These are phyloP conservation scores for Athalia rosae DNA, from an alignment of 2,888 invertebrate species.

Conservation along the genomic window DNA sequence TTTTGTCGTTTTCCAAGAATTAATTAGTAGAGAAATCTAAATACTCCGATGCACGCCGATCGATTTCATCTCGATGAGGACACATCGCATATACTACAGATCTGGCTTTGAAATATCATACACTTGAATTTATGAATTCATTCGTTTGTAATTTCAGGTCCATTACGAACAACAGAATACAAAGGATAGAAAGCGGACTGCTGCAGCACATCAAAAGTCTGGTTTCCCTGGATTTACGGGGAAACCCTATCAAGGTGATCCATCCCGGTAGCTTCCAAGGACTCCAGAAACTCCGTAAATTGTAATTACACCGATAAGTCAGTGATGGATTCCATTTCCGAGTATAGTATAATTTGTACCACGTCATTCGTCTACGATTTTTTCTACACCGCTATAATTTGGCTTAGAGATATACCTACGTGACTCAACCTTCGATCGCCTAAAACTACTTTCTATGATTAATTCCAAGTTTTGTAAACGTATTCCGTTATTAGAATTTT, in stretches of 20 bases:
- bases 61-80: not conserved
- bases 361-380: too few relatives aligned
- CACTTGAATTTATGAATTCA: not conserved
- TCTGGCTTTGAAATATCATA: not conserved
- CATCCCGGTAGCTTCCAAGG: conserved; percentile 71
- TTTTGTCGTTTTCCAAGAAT: too few relatives aligned
- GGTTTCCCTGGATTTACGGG: conserved; percentile 86
- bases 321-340: conserved; percentile 39
- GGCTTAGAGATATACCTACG: too few relatives aligned
- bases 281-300: conserved; percentile 85
- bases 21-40: not conserved
- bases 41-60: not conserved
- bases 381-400: too few relatives aligned
- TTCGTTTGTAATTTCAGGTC: conserved; percentile 76
- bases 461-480: too few relatives aligned
- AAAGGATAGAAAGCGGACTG: conserved; percentile 82
- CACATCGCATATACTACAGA: not conserved
- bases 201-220: conserved; percentile 83
- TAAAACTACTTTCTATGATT: too few relatives aligned
- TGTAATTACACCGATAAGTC: conserved; percentile 78
- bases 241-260: conserved; percentile 72
- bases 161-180: conserved; percentile 88
- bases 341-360: too few relatives aligned
- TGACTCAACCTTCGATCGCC: too few relatives aligned
- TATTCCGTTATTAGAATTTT: conserved; percentile 79